Base-by-base conservation (phyloP, 2,888 invertebrate genomes). In the Trissolcus brochymenae region DNA sequence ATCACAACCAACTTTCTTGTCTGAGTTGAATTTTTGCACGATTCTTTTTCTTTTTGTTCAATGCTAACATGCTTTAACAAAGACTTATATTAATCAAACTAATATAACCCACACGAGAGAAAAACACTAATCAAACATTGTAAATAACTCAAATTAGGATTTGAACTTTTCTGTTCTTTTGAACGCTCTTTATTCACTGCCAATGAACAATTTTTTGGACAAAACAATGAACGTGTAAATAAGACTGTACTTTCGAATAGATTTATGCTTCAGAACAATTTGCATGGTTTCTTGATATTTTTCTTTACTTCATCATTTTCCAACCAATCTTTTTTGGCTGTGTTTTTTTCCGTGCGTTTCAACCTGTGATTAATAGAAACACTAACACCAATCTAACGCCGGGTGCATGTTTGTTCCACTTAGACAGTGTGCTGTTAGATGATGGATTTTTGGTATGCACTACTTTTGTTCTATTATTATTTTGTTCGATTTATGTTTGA, bases 401-500 rank as follows among this genome's bases (percentile, higher is more conserved):
- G 50, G 41, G 46, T 46, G 57, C 25, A 64, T 43, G 49, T 25
- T 29, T 54, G 55, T 49, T 55, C 73, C 53, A 57, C 57, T 53
- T 74, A 74, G 74, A 57, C 67, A 21, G 14, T 74, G 14, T 74
- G 62, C 62, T 54, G 67, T 62, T 49, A 73, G 11, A 53, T 62
- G 11, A 53, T 62, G 67, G 62, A 74, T 19, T 53, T 67, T 67
- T 67, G 74, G 74, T 74, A 74, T 67, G 74, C 74, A 62, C 60
- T 62, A 62, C 21, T 35, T 55, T 60, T 53, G 19, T 53, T 19
- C 21, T 35, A 50, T 60, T 53, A 35, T 53, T 19, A 14, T 25
- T 57, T 46, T 59, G 11, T n/a, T 40, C 19, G 29, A 13, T 25
- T 54, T 54, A n/a, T 29, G 1, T 55, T 17, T 40, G 6, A 13